Percentiles rank a stretch among this genome's conserved stretches.
phyloP scores from a whole-genome alignment of 1,140 invertebrate genomes.

The Latrodectus geometricus region DNA sequence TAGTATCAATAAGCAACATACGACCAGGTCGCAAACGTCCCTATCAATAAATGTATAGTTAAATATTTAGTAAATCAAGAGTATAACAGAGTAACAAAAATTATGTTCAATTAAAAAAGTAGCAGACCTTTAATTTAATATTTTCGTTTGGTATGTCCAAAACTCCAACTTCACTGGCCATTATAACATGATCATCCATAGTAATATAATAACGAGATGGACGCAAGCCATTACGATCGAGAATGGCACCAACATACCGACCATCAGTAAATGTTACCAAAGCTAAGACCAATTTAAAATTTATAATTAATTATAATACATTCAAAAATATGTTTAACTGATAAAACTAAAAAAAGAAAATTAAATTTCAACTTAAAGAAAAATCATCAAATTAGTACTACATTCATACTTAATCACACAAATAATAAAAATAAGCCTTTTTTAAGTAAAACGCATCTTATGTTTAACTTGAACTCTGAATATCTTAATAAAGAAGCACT shows the following conservation, averaged over 20 bases:
- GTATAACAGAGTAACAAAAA: neutral
- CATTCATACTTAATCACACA: too few species aligned
- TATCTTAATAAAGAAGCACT: too few species aligned
- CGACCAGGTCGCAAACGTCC: constrained; percentile 97
- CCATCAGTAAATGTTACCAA: constrained; percentile 98
- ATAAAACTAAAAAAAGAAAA: neutral
- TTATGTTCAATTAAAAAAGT: neutral
- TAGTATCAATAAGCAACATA: constrained; percentile 97
- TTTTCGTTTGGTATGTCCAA: constrained; percentile 92
- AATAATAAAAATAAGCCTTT: too few species aligned
- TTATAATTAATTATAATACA: too few species aligned
- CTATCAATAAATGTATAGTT: constrained; percentile 72
- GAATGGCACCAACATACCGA: constrained; percentile 90
- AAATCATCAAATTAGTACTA: too few species aligned
- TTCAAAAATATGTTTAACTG: neutral
- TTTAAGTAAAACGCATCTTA: too few species aligned
- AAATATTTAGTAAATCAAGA: neutral
- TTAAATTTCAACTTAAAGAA: neutral
- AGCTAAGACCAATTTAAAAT: constrained; percentile 73
- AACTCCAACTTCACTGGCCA: constrained; percentile 99
- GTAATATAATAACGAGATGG: constrained; percentile 98
- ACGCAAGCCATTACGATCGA: constrained; percentile 94
- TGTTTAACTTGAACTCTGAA: too few species aligned
- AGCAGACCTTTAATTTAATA: constrained; percentile 87
- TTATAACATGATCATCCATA: constrained; percentile 92